Conservation (phyloP, 2,113 vertebrate genomes). For the Petroica traversi region DNA sequence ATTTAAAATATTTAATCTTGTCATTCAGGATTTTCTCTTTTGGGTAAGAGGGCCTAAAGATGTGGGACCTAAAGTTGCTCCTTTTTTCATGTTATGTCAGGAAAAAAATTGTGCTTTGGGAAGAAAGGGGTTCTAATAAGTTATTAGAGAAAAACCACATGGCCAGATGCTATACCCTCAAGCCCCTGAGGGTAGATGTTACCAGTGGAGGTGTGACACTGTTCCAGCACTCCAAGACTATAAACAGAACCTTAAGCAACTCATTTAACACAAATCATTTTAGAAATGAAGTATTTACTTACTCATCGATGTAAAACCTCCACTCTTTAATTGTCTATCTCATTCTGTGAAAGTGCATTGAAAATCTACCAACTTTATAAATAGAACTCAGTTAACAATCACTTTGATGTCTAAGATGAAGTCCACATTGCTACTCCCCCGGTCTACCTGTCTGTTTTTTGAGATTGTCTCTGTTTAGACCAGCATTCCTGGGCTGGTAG, state of each 20-base stretch:
- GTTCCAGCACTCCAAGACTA: not conserved
- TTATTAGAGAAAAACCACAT: not conserved
- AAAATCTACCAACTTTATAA: slow-evolving; percentile 38
- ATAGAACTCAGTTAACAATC: not conserved
- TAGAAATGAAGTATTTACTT: not conserved
- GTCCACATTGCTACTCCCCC: slow-evolving; percentile 9
- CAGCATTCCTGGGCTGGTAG: slow-evolving; percentile 18
- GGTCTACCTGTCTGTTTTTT: slow-evolving; percentile 39
- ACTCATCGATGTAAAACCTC: not conserved
- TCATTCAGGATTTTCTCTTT: not conserved
- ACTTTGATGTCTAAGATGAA: slow-evolving; percentile 52
- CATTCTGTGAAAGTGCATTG: slow-evolving; percentile 13
- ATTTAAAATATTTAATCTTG: accelerated
- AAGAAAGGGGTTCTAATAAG: not conserved
- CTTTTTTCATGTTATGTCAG: accelerated
- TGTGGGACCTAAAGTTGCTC: not conserved
- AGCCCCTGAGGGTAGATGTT: not conserved
- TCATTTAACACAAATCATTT: slow-evolving; percentile 26
- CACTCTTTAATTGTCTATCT: slow-evolving; percentile 25
- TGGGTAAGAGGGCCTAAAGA: not conserved
- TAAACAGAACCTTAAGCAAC: slow-evolving; percentile 37
- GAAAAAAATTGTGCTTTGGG: not conserved
- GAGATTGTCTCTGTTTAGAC: slow-evolving; percentile 47
- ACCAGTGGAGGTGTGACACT: not conserved
- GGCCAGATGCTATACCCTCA: not conserved